Percentiles rank a stretch among this genome's conserved stretches.
phyloP scores from a whole-genome alignment of 2,113 vertebrate species.

The Nibea coibor region DNA sequence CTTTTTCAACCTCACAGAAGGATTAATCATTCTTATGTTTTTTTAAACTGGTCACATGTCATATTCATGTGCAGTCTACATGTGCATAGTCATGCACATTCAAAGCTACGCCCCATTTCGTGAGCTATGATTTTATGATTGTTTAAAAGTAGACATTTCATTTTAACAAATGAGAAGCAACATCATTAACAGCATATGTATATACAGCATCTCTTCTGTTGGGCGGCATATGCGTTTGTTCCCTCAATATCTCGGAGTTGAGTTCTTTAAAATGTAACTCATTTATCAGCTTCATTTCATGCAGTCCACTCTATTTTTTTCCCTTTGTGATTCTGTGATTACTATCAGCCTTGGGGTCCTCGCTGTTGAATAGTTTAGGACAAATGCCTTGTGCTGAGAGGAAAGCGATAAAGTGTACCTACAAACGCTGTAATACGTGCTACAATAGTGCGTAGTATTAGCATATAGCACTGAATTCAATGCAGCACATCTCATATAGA shows the following conservation, averaged over 20 bases:
- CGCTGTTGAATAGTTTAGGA: not conserved
- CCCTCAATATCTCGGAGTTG: not conserved
- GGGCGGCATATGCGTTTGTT: not conserved
- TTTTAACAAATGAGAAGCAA: not conserved
- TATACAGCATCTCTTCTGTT: not conserved
- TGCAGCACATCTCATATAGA: not conserved
- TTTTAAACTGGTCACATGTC: not conserved
- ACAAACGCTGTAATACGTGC: not conserved
- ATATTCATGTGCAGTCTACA: not conserved
- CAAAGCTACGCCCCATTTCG: no score
- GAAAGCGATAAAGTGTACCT: not conserved
- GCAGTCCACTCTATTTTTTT: not conserved
- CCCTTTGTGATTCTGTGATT: not conserved
- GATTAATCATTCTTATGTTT: not conserved
- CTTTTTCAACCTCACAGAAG: not conserved
- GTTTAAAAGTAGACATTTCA: not conserved
- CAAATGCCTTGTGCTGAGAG: not conserved
- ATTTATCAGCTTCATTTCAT: not conserved
- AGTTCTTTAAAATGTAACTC: no score
- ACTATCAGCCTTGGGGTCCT: not conserved
- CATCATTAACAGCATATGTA: not conserved
- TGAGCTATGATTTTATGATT: no score
- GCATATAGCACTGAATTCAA: not conserved
- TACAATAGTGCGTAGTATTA: not conserved
- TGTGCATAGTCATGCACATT: no score